Conservation (phyloP, 2,113 vertebrate species). For the Larimichthys crocea region DNA sequence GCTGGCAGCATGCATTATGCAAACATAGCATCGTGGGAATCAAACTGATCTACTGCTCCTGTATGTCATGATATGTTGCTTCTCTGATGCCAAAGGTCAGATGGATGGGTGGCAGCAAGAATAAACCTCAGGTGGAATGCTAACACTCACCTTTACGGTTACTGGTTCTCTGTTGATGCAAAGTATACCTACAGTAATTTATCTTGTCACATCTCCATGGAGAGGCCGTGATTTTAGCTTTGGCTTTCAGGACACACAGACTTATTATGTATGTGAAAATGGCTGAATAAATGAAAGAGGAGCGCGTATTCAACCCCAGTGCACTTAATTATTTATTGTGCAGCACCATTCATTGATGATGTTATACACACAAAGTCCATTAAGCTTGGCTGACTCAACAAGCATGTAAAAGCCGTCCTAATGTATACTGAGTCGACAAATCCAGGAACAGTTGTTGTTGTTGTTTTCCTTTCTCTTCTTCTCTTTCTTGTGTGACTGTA, state of each 20-base stretch:
- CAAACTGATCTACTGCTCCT: conserved; percentile 16
- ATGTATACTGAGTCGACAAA: conserved; percentile 46
- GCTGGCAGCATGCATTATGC: conserved; percentile 48
- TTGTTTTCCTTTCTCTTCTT: conserved; percentile 24
- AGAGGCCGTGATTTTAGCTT: conserved; percentile 39
- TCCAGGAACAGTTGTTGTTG: conserved; percentile 29
- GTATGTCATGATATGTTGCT: neutral
- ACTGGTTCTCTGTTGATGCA: neutral
- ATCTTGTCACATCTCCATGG: neutral
- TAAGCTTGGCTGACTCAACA: conserved; percentile 44
- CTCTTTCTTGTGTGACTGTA: conserved; percentile 8
- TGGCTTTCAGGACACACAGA: conserved; percentile 3
- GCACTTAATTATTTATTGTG: conserved; percentile 65
- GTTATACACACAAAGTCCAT: conserved; percentile 77
- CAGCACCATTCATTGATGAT: conserved; percentile 57
- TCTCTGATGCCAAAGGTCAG: conserved; percentile 19
- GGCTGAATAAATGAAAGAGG: conserved; percentile 38
- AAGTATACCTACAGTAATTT: neutral
- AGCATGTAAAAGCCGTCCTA: conserved; percentile 49
- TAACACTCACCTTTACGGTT: neutral
- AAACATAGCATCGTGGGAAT: conserved; percentile 37
- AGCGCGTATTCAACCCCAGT: conserved; percentile 25
- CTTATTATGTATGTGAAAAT: conserved; percentile 14
- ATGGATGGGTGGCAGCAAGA: neutral
- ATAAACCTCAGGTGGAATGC: neutral